Evolutionary conservation across 2,113 vertebrate species (phyloP).

Genomic region (Sander lucioperca): DNA sequence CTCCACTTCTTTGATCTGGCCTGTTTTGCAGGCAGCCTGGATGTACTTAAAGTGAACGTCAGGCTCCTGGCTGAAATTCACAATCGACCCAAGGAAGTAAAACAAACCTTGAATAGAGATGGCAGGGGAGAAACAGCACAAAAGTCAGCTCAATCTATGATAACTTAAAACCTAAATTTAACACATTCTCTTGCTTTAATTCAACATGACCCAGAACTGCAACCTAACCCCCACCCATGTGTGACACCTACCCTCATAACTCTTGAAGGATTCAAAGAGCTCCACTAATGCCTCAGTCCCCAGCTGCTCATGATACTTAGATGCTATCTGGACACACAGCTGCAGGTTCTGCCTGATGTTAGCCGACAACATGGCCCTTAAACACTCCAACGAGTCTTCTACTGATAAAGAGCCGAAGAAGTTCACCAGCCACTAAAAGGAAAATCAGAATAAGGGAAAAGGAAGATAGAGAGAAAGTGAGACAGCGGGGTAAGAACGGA

Average conservation of each 20-base stretch:
- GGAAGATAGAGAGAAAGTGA: background rate
- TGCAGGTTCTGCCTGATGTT: conserved; percentile 95
- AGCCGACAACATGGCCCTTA: conserved; percentile 91
- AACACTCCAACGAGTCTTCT: conserved; percentile 93
- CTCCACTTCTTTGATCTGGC: conserved; percentile 97
- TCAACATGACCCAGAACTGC: background rate
- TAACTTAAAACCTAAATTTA: background rate
- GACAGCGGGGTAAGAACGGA: background rate
- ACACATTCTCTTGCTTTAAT: background rate
- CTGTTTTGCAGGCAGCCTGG: conserved; percentile 94
- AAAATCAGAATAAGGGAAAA: background rate
- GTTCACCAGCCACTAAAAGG: conserved; percentile 91
- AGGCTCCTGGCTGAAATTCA: conserved; percentile 96
- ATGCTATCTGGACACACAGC: conserved; percentile 92
- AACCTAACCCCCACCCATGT: background rate
- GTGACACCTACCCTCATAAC: conserved; percentile 90
- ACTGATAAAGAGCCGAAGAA: conserved; percentile 93
- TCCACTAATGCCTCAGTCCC: conserved; percentile 91
- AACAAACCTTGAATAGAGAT: conserved; percentile 87
- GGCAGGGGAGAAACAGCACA: conserved; percentile 15
- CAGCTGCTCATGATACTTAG: conserved; percentile 94
- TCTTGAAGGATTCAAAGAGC: conserved; percentile 96
- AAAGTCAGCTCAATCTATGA: conserved; percentile 19
- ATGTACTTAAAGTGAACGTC: conserved; percentile 97
- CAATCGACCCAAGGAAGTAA: conserved; percentile 95